Evolutionary conservation across 2,797 vertebrate species (phyloP).

Genomic region (Ctenopoma kingsleyae): DNA sequence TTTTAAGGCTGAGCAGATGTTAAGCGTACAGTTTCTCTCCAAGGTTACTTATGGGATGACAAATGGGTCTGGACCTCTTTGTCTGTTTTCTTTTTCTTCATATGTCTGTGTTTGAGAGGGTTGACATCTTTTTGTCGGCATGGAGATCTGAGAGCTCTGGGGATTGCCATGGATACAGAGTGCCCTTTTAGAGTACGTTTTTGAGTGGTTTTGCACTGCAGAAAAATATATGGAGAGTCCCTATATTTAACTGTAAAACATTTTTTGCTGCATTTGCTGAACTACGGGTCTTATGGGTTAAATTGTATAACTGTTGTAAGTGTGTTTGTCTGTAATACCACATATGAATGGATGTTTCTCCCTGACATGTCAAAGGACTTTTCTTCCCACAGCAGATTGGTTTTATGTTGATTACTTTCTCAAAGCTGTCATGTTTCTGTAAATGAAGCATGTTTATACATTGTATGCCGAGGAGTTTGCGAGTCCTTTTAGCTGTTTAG

Average conservation of each 20-base stretch:
- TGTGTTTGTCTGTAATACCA: slow-evolving; percentile 36
- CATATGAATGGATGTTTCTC: slow-evolving; percentile 28
- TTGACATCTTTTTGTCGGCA: slow-evolving; percentile 69
- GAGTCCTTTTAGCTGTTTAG: slow-evolving; percentile 58
- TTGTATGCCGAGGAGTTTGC: slow-evolving; percentile 55
- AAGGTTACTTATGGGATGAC: slow-evolving; percentile 67
- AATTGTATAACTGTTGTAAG: slow-evolving; percentile 38
- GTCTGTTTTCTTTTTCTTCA: slow-evolving; percentile 1
- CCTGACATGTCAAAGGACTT: slow-evolving; percentile 35
- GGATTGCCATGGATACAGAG: slow-evolving; percentile 73
- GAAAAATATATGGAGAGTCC: slow-evolving; percentile 36
- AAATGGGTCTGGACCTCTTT: slow-evolving; percentile 61
- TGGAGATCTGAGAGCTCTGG: slow-evolving; percentile 55
- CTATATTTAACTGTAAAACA: slow-evolving; percentile 53
- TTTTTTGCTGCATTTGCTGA: slow-evolving; percentile 14
- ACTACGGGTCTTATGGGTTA: slow-evolving; percentile 5
- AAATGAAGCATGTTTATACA: slow-evolving; percentile 51
- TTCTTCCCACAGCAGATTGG: slow-evolving; percentile 46
- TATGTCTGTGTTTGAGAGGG: slow-evolving; percentile 65
- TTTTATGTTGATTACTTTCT: slow-evolving; percentile 62
- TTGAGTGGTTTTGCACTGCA: slow-evolving; percentile 39
- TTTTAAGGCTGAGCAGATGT: slow-evolving; percentile 64
- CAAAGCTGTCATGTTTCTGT: slow-evolving; percentile 49
- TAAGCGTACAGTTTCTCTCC: slow-evolving; percentile 70
- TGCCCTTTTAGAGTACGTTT: slow-evolving; percentile 43